Evolutionary conservation across 2,797 vertebrate species (phyloP), one percentile per base, ranked within the genome.

Genomic region (Chloroceryle amazona): DNA sequence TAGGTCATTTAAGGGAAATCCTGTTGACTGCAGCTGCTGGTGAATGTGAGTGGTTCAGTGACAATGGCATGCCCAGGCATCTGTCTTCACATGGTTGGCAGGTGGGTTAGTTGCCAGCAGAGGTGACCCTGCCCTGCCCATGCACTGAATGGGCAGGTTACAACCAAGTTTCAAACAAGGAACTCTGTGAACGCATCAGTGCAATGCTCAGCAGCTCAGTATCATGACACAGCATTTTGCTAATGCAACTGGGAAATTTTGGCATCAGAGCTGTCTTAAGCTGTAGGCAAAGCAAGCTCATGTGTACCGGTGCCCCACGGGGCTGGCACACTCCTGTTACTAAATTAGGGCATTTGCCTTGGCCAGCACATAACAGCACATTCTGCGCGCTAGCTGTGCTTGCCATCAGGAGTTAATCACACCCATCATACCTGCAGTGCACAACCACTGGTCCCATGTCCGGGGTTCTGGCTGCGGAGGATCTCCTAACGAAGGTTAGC

Each of bases 401-500:
- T 41, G 46, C 71, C 54, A 8, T 0, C 22, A 13, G 13, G n/a
- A 71, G 17, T 17, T 21, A 16, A 21, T 51, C 46, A 26, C 21
- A 47, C 54, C 28, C 54, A 9, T 7, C 92, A 2, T 98, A 99
- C 99, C 99, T 99, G 99, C 99, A 99, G 98, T 99, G 99, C 88
- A 99, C 99, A 89, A 99, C 88, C 92, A 99, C 99, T 1, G 99
- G 99, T 65, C 99, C 99, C 98, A 98, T 99, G 88, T 99, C 99
- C 2, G 97, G 91, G 5, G 97, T 97, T 33, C 98, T 98, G 78
- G 99, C 99, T 6, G 99, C 98, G 0, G 99, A 99, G 6, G 99
- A 99, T 96, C 99, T 99, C 96, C 99, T 98, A 91, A 99, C 99
- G 70, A 99, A 99, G 80, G 99, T 99, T 94, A 99, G 99, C 91